Percentiles rank a stretch among this genome's conserved stretches.
phyloP scores from a whole-genome alignment of 2,888 invertebrate genomes.

The Drosophila paranaensis region DNA sequence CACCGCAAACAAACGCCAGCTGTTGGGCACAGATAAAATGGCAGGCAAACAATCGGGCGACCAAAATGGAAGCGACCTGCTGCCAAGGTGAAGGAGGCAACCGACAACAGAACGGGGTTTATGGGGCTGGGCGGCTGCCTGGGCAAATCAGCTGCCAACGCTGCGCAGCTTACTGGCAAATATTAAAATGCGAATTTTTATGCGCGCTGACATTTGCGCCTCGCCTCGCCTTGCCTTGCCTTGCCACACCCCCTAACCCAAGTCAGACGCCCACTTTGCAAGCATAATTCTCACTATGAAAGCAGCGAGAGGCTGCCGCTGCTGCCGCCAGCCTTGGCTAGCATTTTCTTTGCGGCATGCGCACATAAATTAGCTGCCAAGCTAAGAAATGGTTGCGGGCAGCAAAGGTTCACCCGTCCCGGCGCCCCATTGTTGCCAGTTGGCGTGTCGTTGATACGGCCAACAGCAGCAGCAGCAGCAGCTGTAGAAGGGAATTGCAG shows the following conservation, averaged over 20 bases:
- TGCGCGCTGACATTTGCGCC: conserved; percentile 76
- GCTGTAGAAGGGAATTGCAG: conserved; percentile 3
- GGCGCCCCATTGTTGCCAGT: conserved; percentile 49
- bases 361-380: conserved; percentile 80
- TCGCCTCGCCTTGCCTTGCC: conserved; percentile 53
- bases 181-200: conserved; percentile 81
- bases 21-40: conserved; percentile 77
- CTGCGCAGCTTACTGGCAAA: conserved; percentile 75
- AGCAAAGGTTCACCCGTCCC: conserved; percentile 60
- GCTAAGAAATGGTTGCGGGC: conserved; percentile 75
- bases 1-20: conserved; percentile 80
- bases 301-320: conserved; percentile 45
- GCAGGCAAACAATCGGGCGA: conserved; percentile 65
- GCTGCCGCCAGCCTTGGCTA: conserved; percentile 40
- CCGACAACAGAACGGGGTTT: not conserved
- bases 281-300: conserved; percentile 68
- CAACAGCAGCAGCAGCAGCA: conserved; percentile 29
- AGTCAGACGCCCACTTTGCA: conserved; percentile 11
- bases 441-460: conserved; percentile 50
- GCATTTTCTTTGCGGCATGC: conserved; percentile 74
- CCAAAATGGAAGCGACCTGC: conserved; percentile 34
- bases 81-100: conserved; percentile 1
- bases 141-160: conserved; percentile 75
- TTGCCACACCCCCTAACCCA: conserved; percentile 5
- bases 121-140: conserved; percentile 8